Evolutionary conservation across 1,140 invertebrate species (phyloP).

Genomic region (Dinoponera quadriceps): DNA sequence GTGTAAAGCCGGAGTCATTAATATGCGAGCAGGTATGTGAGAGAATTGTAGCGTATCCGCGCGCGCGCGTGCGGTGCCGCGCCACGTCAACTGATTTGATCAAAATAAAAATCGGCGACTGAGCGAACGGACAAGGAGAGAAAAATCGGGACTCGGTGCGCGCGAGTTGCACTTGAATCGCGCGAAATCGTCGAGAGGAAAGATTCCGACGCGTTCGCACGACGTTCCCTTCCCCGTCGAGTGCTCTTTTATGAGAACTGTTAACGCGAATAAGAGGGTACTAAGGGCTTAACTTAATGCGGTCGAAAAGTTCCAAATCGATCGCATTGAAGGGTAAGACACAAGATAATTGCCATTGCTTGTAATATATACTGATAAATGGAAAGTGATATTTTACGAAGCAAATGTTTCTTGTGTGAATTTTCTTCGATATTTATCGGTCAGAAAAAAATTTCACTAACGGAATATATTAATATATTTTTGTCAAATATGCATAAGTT

Average conservation of each 20-base stretch:
- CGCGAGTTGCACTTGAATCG: conserved; percentile 61
- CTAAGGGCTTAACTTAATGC: neutral
- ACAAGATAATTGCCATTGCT: neutral
- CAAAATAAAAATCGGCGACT: conserved; percentile 64
- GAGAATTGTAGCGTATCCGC: conserved; percentile 68
- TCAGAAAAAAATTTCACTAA: no score
- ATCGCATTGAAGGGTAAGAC: neutral
- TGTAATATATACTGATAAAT: no score
- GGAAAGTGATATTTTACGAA: no score
- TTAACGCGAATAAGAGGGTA: neutral
- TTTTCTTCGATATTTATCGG: no score
- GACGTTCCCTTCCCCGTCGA: neutral
- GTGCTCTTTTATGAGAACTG: neutral
- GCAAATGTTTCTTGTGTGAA: no score
- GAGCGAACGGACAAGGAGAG: conserved; percentile 24
- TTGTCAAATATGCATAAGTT: no score
- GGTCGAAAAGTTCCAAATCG: neutral
- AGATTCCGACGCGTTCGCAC: neutral
- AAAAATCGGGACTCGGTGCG: conserved; percentile 12
- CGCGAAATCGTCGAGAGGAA: conserved; percentile 2
- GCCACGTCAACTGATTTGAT: conserved; percentile 34
- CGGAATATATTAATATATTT: no score
- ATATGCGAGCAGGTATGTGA: conserved; percentile 73
- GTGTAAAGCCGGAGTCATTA: conserved; percentile 57
- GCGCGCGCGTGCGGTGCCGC: conserved; percentile 5